Base-by-base conservation (phyloP, 2,113 vertebrate species). In the Nothocercus julius region DNA sequence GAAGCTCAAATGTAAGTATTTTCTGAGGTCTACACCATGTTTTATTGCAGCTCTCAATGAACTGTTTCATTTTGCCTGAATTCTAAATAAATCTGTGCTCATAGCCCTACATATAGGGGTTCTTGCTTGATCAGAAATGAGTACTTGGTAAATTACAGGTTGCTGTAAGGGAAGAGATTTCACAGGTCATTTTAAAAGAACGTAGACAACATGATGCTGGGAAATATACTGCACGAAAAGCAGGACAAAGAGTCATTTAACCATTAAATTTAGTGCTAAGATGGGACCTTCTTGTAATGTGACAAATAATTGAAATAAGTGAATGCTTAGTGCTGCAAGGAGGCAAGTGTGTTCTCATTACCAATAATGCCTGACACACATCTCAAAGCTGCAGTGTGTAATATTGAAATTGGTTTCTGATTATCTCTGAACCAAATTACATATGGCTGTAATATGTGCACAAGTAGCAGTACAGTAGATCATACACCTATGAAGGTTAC, bases 381-480 rank as follows among this genome's bases (percentile, higher is more conserved):
- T 72, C 15, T 45, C 38, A 38, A 70, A 21, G 69, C 40, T 85
- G 14, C 54, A 66, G 36, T 34, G 12, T 4, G 2, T 40, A 24
- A 19, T 47, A 7, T 69, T 83, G 66, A 79, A 84, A 44, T 7
- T 16, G 10, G 8, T 61, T 25, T 93, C 72, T 79, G 58, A 51
- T 8, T 45, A 72, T 24, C 27, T 19, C n/a, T 44, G 40, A 49
- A 5, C 21, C 5, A 19, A 47, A 13, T 51, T 74, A 40, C 6
- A 3, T 17, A 25, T 24, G 45, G 14, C 44, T 32, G 3, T 7
- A 62, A 22, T 3, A 2, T 1, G 7, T 16, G 17, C 13, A n/a
- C 11, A 72, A 87, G 13, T 13, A 90, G 20, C 44, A 70, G 40
- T 0, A 1, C 3, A 0, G 0, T 11, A 63, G 4, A 38, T 9